Base-by-base conservation (phyloP, 2,888 invertebrate genomes). In the Parascotia fuliginaria region DNA sequence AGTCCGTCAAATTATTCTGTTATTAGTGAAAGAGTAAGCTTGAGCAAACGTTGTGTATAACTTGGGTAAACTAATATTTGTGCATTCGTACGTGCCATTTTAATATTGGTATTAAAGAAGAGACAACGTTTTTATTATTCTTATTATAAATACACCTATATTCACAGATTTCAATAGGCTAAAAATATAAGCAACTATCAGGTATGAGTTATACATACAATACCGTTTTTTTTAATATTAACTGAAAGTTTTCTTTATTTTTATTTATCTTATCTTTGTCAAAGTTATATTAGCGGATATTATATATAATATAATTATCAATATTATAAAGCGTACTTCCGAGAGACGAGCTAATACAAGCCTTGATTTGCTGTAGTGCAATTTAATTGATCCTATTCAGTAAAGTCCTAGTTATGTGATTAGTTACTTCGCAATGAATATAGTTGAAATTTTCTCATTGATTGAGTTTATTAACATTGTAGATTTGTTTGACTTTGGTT, bases 361-460 rank as follows among this genome's bases (percentile, higher is more conserved):
- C 37, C 54, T 50, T 62, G 65, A 69, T 63, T 51, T 28, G 40
- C 42, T 55, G 37, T 52, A 60, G 62, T 65, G 58, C 51, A 53
- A 65, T 75, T 69, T 76, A 76, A 82, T 78, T 79, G 77, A 79
- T 77, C 75, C 73, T 76, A 81, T 79, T 79, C 66, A 77, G 73
- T 62, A 73, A 75, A 60, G 75, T 75, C 44, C 55, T 45, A 62
- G 75, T 77, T 73, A 74, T 65, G 49, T 55, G 59, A 28, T 7
- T 3, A 9, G 5, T 6, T 3, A 24, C 49, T 34, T 29, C 31
- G 5, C 4, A 31, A 31, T 12, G 31, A 31, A 12, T 29, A 12
- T 5, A 13, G 60, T 54, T 58, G 57, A 11, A 19, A 19, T 36
- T 36, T 19, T 36, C 19, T 36, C 2, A 19, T 36, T 19, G 36